These are phyloP conservation scores for Sialia sialis DNA, from an alignment of 2,113 vertebrate species.

Conservation along the genomic window DNA sequence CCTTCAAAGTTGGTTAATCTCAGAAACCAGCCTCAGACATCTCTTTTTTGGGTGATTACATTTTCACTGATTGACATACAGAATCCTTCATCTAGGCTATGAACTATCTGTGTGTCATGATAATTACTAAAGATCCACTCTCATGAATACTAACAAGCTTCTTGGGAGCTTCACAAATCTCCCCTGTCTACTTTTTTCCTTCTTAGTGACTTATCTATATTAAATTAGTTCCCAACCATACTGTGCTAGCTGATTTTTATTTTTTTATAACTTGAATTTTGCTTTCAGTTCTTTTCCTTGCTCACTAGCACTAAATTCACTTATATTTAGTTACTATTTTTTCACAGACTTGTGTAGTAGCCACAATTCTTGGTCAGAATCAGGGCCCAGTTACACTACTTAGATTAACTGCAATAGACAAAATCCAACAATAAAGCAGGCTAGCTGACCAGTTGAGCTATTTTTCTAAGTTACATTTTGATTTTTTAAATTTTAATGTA, in stretches of 20 bases:
- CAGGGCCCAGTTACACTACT: background rate
- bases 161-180: background rate
- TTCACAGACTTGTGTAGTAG: background rate
- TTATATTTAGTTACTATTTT: background rate
- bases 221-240: background rate
- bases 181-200: background rate
- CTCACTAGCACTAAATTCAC: background rate
- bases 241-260: background rate
- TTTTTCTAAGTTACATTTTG: background rate
- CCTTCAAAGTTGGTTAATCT: constrained; percentile 41
- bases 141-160: constrained; percentile 52
- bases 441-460: background rate
- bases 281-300: background rate
- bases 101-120: constrained; percentile 55
- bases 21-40: constrained; percentile 18
- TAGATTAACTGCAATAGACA: background rate
- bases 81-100: constrained; percentile 48
- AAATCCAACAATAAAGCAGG: background rate
- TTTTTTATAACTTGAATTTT: background rate
- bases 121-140: constrained; percentile 35
- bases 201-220: constrained; percentile 1
- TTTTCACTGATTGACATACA: constrained; percentile 54
- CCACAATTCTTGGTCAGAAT: background rate
- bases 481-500: background rate
- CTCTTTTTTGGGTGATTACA: constrained; percentile 32